Percentiles rank a stretch among this genome's conserved stretches.
These are phyloP conservation scores for Bambusicola thoracicus DNA, from an alignment of 2,113 vertebrate species.

Conservation along the genomic window DNA sequence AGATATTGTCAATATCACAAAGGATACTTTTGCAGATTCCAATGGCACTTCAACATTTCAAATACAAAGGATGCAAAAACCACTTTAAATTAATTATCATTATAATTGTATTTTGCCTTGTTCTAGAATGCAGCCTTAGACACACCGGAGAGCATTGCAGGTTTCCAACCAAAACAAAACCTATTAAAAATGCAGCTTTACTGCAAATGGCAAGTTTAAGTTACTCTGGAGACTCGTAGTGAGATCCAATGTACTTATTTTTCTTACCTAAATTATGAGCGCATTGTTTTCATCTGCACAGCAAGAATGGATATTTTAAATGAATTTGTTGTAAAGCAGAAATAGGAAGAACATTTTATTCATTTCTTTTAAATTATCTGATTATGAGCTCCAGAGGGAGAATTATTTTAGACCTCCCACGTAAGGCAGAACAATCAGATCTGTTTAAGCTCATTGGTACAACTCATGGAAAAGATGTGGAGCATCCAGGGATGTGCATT, in stretches of 20 bases:
- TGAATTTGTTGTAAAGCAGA: conserved; percentile 1
- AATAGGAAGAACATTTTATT: neutral
- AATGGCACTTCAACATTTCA: neutral
- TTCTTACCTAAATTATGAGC: conserved; percentile 35
- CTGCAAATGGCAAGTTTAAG: conserved; percentile 11
- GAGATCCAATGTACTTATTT: neutral
- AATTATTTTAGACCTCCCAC: conserved; percentile 5
- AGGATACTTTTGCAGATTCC: neutral
- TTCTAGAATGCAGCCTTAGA: neutral
- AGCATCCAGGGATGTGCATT: neutral
- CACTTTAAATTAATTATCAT: conserved; percentile 50
- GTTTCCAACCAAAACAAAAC: conserved; percentile 37
- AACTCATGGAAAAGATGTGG: neutral
- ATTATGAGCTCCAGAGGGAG: conserved; percentile 33
- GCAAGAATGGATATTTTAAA: neutral
- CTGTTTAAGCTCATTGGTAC: neutral
- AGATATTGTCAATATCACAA: neutral
- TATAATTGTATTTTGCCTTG: conserved; percentile 9
- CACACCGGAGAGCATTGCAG: neutral
- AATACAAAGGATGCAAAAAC: neutral
- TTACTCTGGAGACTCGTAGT: conserved; percentile 5
- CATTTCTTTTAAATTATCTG: neutral
- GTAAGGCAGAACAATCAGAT: neutral
- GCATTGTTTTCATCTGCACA: conserved; percentile 16
- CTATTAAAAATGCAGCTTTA: conserved; percentile 1